These are phyloP conservation scores for Chionomys nivalis DNA, from an alignment of 2,113 vertebrate genomes.

Conservation along the genomic window DNA sequence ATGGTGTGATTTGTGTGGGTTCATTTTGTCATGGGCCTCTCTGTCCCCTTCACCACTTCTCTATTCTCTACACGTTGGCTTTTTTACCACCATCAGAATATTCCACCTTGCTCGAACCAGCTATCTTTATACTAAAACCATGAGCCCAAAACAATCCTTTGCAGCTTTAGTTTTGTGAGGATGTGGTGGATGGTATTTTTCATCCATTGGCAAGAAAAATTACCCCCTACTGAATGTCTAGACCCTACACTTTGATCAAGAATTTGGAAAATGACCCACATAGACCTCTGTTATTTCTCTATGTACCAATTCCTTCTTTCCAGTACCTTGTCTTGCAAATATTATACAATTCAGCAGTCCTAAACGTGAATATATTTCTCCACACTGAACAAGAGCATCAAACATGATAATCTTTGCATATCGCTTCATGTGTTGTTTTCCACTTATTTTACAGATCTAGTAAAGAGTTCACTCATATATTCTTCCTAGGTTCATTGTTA, in stretches of 20 bases:
- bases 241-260: neutral
- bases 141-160: neutral
- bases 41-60: neutral
- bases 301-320: neutral
- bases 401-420: neutral
- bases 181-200: accelerated
- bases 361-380: neutral
- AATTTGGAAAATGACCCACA: neutral
- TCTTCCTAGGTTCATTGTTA: neutral
- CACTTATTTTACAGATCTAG: neutral
- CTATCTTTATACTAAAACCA: neutral
- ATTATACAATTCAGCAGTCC: neutral
- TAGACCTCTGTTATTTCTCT: neutral
- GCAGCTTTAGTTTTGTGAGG: neutral
- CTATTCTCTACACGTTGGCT: neutral
- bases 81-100: neutral
- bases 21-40: neutral
- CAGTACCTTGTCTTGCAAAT: neutral
- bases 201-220: neutral
- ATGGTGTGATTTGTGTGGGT: neutral
- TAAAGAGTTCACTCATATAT: neutral
- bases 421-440: neutral
- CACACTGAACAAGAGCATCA: neutral
- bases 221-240: neutral
- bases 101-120: neutral